Evolutionary conservation across 64 coral and sea anemone genomes (phyloP).

Genomic region (Orbicella faveolata): DNA sequence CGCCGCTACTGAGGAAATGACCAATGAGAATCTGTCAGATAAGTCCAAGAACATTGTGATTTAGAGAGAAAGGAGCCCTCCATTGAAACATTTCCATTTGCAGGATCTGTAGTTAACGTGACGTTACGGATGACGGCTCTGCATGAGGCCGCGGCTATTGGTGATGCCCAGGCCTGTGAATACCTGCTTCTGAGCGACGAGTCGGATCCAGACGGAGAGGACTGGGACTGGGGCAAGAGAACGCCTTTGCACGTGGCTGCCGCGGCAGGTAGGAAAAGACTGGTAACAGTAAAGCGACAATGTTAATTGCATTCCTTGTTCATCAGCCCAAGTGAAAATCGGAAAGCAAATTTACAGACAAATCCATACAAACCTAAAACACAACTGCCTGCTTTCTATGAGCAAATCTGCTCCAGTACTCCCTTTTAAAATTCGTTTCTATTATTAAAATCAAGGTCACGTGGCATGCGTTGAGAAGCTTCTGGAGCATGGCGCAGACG

Average conservation of each 20-base stretch:
- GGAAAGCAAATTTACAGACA: too few relatives aligned
- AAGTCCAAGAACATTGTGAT: too few relatives aligned
- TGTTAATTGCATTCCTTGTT: not conserved
- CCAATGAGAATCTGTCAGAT: too few relatives aligned
- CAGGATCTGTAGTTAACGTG: too few relatives aligned
- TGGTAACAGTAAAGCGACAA: not conserved
- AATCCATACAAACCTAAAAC: too few relatives aligned
- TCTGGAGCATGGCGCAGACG: conserved; percentile 72
- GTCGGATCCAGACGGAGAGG: conserved; percentile 73
- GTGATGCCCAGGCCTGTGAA: conserved; percentile 55
- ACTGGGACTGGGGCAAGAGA: conserved; percentile 95
- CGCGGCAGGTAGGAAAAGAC: conserved; percentile 40
- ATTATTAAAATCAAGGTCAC: conserved; percentile 26
- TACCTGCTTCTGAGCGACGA: conserved; percentile 54
- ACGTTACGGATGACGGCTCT: conserved; percentile 71
- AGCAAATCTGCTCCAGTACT: not conserved
- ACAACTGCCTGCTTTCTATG: too few relatives aligned
- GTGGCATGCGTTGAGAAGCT: conserved; percentile 69
- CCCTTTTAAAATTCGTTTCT: not conserved
- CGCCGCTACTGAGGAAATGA: too few relatives aligned
- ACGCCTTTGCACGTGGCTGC: conserved; percentile 87
- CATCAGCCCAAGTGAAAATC: too few relatives aligned
- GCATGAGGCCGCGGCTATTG: conserved; percentile 78
- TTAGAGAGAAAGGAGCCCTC: too few relatives aligned
- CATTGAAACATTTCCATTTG: too few relatives aligned